Evolutionary conservation across 2,797 vertebrate species (phyloP).

Genomic region (Erethizon dorsatum): DNA sequence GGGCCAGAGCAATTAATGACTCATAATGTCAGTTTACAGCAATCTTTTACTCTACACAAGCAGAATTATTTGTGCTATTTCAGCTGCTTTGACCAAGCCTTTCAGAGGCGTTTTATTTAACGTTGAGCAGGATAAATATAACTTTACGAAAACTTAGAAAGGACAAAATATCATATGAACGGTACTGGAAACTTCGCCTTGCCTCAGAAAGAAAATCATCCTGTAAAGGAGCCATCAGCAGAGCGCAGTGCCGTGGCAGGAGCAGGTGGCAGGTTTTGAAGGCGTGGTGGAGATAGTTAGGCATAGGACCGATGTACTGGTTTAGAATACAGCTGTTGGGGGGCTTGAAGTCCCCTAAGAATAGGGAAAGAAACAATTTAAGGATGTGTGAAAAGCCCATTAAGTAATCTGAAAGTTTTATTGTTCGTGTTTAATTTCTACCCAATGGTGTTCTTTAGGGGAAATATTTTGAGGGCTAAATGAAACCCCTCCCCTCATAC

Average conservation of each 20-base stretch:
- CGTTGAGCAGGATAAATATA: slow-evolving; percentile 43
- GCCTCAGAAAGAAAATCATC: not conserved
- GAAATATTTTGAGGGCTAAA: not conserved
- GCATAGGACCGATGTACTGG: not conserved
- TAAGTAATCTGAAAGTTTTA: not conserved
- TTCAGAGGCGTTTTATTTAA: slow-evolving; percentile 52
- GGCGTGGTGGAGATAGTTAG: not conserved
- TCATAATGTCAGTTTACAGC: not conserved
- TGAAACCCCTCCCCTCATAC: not conserved
- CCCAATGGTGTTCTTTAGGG: not conserved
- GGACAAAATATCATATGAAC: not conserved
- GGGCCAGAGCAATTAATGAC: slow-evolving; percentile 62
- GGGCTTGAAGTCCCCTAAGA: not conserved
- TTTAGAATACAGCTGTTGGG: not conserved
- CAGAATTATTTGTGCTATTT: slow-evolving; percentile 62
- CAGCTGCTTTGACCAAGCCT: slow-evolving; percentile 47
- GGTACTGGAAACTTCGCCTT: not conserved
- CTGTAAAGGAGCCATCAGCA: not conserved
- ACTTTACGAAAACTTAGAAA: not conserved
- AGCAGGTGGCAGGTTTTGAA: not conserved
- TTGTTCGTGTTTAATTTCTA: not conserved
- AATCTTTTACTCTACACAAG: not conserved
- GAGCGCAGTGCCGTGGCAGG: not conserved
- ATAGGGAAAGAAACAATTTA: not conserved
- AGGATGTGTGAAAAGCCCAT: not conserved